Base-by-base conservation (phyloP, 2,113 vertebrate genomes). In the Thinocorus orbignyianus region DNA sequence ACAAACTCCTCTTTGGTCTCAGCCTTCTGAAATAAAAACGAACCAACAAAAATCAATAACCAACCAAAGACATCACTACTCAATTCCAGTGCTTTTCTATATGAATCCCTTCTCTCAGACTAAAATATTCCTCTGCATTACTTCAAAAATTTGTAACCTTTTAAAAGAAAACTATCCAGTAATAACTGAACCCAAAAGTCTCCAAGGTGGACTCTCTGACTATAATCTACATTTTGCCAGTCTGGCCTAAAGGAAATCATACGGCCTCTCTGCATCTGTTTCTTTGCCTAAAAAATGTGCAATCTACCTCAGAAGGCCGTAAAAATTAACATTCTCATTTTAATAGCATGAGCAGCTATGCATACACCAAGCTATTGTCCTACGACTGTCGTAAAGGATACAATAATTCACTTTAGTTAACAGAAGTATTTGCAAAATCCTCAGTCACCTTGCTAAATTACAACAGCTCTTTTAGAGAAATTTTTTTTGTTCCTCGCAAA, bases 1-100 rank as follows among this genome's bases (percentile, higher is more conserved):
- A 99, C 98, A 48, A 98, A 99, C 35, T 98, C 97, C 42, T 98
- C 98, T 54, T 97, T 95, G 28, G 90, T 57, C 8, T 94, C 97
- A 72, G 42, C 11, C 69, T 92, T 97, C 98, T 98, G 92, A 86
- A 97, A 97, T 30, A 83, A 42, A 88, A 77, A 68, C 14, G 81
- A 68, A 78, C 49, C 13, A 51, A 49, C 51, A 11, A 6, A 26
- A 64, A 71, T 6, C 15, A 69, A 24, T 14, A 41, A 64, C 19
- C 22, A 81, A 52, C 1, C 42, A 86, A 68, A 31, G 23, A 52
- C 19, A 52, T 7, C 13, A 15, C n/a, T 39, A 30, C 13, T 88
- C 35, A 13, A 62, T 25, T 51, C 20, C 8, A 31, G n/a, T 23
- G 25, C 9, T 88, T 30, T 86, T 52, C 17, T 39, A 17, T 58